Conservation (phyloP, 2,797 vertebrate genomes). For the Helicolenus hilgendorfi region DNA sequence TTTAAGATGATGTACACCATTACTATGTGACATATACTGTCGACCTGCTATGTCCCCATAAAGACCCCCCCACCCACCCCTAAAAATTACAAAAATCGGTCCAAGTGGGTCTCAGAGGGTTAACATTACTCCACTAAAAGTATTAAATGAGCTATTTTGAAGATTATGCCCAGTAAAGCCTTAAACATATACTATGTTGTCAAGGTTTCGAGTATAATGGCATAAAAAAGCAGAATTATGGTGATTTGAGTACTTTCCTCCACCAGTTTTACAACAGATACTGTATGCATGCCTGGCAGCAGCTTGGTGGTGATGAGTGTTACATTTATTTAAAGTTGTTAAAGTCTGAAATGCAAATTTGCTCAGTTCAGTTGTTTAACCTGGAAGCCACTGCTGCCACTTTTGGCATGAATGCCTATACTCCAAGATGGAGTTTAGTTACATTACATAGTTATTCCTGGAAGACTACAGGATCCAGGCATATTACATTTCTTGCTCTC, state of each 20-base stretch:
- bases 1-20: too few relatives aligned
- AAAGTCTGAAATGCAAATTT: not conserved
- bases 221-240: not conserved
- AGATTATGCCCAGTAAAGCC: not conserved
- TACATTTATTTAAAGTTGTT: not conserved
- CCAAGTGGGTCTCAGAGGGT: too few relatives aligned
- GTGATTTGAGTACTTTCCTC: not conserved
- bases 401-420: not conserved
- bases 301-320: not conserved
- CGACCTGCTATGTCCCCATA: too few relatives aligned
- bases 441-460: conserved; percentile 35
- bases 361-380: conserved; percentile 16
- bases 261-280: not conserved
- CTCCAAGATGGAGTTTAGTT: conserved; percentile 24
- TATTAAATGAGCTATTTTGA: not conserved
- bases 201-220: not conserved
- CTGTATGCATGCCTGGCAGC: not conserved
- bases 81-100: too few relatives aligned
- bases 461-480: conserved; percentile 33
- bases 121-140: not conserved
- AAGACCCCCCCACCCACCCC: too few relatives aligned
- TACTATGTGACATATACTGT: too few relatives aligned
- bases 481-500: conserved; percentile 56
- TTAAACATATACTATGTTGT: not conserved
- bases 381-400: not conserved